These are phyloP conservation scores for Accipiter cooperii DNA, from an alignment of 2,113 vertebrate species.

Conservation along the genomic window DNA sequence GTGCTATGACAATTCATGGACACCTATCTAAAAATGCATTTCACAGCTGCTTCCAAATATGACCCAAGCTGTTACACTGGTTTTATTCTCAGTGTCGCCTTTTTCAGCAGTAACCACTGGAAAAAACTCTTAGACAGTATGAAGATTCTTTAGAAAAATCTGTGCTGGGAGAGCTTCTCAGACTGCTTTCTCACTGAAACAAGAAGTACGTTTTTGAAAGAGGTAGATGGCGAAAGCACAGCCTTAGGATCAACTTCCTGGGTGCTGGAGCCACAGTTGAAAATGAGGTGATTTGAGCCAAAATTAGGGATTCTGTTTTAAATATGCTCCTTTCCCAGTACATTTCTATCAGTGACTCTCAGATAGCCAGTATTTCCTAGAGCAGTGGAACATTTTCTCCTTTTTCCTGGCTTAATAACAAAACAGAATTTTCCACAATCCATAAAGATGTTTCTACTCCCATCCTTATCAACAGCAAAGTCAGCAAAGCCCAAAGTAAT, in stretches of 20 bases:
- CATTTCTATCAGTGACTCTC: neutral
- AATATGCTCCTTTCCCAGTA: neutral
- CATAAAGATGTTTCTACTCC: neutral
- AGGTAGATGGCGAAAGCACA: neutral
- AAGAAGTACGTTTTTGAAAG: neutral
- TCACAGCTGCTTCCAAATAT: neutral
- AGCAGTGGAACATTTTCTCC: neutral
- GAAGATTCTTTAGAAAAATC: neutral
- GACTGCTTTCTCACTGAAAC: neutral
- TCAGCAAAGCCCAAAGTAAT: constrained; percentile 1
- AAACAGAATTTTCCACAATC: neutral
- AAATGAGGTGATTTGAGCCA: neutral
- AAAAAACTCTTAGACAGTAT: neutral
- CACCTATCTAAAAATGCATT: neutral
- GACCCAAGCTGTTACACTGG: neutral
- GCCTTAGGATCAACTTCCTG: neutral
- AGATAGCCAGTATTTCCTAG: neutral
- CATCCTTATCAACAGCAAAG: neutral
- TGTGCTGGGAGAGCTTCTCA: neutral
- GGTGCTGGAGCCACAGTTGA: neutral
- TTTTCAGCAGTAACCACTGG: neutral
- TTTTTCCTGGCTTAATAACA: neutral
- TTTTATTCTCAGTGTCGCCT: neutral
- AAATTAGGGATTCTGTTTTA: neutral
- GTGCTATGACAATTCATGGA: neutral